A percentile compares a stretch with the other conserved stretches of the same genome.
Evolutionary conservation across 2,113 vertebrate genomes (phyloP).

Genomic region (Microcebus ravelobensis): DNA sequence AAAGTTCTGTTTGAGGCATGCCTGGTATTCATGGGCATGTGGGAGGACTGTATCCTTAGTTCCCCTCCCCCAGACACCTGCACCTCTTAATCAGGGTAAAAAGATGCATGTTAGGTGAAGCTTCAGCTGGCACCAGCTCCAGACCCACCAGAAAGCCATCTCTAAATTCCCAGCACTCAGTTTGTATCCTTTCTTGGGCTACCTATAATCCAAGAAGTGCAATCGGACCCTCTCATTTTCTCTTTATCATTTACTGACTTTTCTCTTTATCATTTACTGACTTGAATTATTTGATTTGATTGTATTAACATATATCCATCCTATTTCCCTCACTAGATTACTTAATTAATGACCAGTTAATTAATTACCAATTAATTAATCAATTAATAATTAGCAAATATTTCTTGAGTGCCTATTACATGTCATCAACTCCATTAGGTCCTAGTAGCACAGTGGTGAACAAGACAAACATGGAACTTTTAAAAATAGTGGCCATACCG

Average conservation of each 20-base stretch:
- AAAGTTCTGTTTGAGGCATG: not conserved
- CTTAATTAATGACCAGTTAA: not conserved
- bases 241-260: not conserved
- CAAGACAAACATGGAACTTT: not conserved
- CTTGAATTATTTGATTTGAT: not conserved
- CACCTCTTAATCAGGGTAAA: conserved; percentile 46
- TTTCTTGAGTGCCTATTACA: not conserved
- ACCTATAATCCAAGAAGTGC: not conserved
- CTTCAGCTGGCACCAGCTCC: not conserved
- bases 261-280: not conserved
- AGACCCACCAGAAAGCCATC: not conserved
- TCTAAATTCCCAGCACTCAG: not conserved
- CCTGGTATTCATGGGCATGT: not conserved
- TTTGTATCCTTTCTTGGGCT: not conserved
- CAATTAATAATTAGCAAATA: conserved; percentile 23
- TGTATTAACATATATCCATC: not conserved
- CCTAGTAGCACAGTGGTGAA: not conserved
- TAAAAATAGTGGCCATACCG: not conserved
- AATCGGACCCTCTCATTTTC: not conserved
- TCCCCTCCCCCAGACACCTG: conserved; percentile 47
- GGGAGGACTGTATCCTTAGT: not conserved
- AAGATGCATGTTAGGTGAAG: no score
- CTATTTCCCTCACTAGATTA: not conserved
- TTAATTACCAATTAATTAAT: not conserved
- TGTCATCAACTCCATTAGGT: not conserved